Base-by-base conservation (phyloP, 2,888 invertebrate species). In the Rhamphomyia laevipes region DNA sequence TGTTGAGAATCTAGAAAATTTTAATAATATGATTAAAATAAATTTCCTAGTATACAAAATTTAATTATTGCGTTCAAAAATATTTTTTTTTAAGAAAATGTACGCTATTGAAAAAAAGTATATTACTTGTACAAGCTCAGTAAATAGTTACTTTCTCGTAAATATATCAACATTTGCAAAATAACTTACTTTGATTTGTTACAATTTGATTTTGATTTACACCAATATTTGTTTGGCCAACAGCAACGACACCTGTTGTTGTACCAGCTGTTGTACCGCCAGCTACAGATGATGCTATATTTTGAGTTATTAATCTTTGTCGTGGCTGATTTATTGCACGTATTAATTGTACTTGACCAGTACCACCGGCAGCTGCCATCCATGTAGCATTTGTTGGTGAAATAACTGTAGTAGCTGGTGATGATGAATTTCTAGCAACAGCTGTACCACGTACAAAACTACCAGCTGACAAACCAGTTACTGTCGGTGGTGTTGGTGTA, bases 301-400 rank as follows among this genome's bases (percentile, higher is more conserved):
- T 64, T 16, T 69, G 67, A n/a, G 68, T 62, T 4, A 70, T 65
- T n/a, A 70, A 58, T 5, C 70, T 62, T 40, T 67, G 66, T 4
- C 68, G 58, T 2, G 65, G 59, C 49, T 63, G 68, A 17, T 61
- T 63, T 45, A 68, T 68, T 5, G 70, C 62, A 11, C 71, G 65
- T 48, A 71, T 68, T 1, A 71, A 57, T 49, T 71, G 71, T 41
- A 70, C 66, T 51, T 68, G 68, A 18, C 53, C 52, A 10, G 53
- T 51, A 0, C 65, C 65, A 2, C 60, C 62, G 9, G 60, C 58
- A 43, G 63, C 61, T 5, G 66, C 62, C 54, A 68, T 67, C 69
- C 69, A 70, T 55, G 70, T 67, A 4, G 67, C 63, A 10, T 64
- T 63, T 15, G 64, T 64, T 38, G 68, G 63, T 5, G 70, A 68